phyloP scores from a whole-genome alignment of 2,113 vertebrate species.

The Fregetta grallaria region DNA sequence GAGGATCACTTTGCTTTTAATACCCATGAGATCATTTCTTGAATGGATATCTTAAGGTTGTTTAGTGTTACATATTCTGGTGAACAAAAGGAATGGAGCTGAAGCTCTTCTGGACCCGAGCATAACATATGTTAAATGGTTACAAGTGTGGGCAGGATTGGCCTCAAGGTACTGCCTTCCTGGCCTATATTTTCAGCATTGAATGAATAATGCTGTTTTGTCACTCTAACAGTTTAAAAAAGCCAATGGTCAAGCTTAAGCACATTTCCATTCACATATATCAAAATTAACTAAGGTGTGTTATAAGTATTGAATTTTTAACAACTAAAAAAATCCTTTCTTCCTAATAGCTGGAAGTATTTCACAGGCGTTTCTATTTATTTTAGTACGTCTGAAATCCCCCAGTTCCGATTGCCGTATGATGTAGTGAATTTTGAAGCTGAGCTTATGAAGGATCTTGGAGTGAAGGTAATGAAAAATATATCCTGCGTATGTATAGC shows the following conservation, averaged over 20 bases:
- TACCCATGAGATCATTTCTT: neutral
- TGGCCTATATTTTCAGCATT: neutral
- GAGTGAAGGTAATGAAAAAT: slow-evolving; percentile 85
- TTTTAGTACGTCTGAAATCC: slow-evolving; percentile 85
- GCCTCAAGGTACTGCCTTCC: neutral
- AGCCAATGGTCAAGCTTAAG: neutral
- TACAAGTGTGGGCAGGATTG: neutral
- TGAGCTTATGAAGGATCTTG: slow-evolving; percentile 89
- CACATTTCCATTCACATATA: neutral
- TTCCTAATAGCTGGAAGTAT: neutral
- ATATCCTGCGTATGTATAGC: slow-evolving; percentile 50
- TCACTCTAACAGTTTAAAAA: neutral
- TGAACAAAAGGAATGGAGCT: neutral
- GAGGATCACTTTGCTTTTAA: neutral
- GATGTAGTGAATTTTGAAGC: slow-evolving; percentile 90
- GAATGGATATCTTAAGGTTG: neutral
- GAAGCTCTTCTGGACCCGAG: neutral
- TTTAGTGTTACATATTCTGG: neutral
- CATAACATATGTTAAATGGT: neutral
- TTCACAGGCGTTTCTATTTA: neutral
- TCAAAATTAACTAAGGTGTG: neutral
- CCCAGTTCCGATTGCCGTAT: slow-evolving; percentile 87
- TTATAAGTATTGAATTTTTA: neutral
- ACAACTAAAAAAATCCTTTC: neutral
- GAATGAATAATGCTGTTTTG: neutral